Evolutionary conservation across 2,797 vertebrate species (phyloP).

Genomic region (Potorous gilbertii): DNA sequence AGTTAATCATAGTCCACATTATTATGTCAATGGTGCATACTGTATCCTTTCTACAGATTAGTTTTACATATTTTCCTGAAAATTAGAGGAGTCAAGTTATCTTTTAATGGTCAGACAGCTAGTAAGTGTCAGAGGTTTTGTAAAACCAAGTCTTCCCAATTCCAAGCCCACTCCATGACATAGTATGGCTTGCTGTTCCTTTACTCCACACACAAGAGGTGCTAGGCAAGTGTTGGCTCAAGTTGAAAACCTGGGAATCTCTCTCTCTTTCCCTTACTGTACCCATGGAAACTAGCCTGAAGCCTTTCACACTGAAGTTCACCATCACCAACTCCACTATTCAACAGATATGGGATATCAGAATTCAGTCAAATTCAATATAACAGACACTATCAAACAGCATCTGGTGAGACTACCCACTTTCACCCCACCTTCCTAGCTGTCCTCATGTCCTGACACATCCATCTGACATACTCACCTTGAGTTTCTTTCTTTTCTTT

Average conservation of each 20-base stretch:
- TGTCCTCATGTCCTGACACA: accelerated
- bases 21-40: not conserved
- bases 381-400: constrained; percentile 74
- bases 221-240: not conserved
- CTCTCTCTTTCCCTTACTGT: not conserved
- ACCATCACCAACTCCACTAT: constrained; percentile 84
- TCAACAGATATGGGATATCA: constrained; percentile 70
- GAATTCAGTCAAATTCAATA: constrained; percentile 80
- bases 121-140: not conserved
- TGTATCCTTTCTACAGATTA: not conserved
- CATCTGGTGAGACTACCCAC: constrained; percentile 78
- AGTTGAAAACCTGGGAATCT: not conserved
- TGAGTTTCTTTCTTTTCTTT: not conserved
- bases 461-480: not conserved
- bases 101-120: not conserved
- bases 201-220: not conserved
- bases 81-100: not conserved
- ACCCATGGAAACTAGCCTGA: too few relatives aligned
- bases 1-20: not conserved
- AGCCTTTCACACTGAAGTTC: constrained; percentile 72
- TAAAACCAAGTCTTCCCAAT: not conserved
- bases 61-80: not conserved
- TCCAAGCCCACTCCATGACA: not conserved
- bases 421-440: accelerated
- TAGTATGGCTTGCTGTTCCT: not conserved